Evolutionary conservation across 1,140 invertebrate species (phyloP), one percentile per base, ranked within the genome.

Genomic region (Solenopsis fugax): DNA sequence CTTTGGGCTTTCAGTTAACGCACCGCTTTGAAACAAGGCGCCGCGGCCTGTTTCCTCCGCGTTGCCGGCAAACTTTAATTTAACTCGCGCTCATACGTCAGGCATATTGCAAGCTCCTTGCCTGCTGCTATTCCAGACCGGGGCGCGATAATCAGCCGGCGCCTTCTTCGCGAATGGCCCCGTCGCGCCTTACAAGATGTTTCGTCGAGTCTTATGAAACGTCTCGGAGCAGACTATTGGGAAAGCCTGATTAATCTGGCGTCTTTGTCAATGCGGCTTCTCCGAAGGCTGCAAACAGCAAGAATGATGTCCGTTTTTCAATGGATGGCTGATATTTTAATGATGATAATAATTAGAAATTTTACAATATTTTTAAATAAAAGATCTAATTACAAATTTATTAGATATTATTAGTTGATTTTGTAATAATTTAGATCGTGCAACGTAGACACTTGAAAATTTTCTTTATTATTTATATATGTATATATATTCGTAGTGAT

Each of bases 91-190:
- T 82, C 89, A 90, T 90, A 90, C 86, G 80, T 90, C 88, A 90
- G 89, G 87, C 88, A 90, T 92, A 92, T 92, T 89, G 90, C 89
- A 87, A 87, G 80, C 89, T 87, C 91, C 87, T 89, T 72, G 84
- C 72, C 37, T 64, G 48, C 73, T 72, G 48, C 18, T 60, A 34
- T 73, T 58, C 56, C 60, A 45, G 56, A 64, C 18, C n/a, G 71
- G 54, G 67, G 71, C 54, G 69, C 52, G 82, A 88, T 92, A 92
- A 92, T 87, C 73, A 85, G 85, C 29, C 86, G 78, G 75, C 52
- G 87, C 50, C 84, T 91, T 60, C 77, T 76, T 82, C 75, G 86
- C 89, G 84, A 87, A 76, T 76, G 58, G 62, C 58, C 24, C 12
- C 48, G 75, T 60, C 56, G 52, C 45, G 67, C 24, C 81, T 92